These are phyloP conservation scores for Apis florea DNA, from an alignment of 1,140 invertebrate genomes.

Conservation along the genomic window DNA sequence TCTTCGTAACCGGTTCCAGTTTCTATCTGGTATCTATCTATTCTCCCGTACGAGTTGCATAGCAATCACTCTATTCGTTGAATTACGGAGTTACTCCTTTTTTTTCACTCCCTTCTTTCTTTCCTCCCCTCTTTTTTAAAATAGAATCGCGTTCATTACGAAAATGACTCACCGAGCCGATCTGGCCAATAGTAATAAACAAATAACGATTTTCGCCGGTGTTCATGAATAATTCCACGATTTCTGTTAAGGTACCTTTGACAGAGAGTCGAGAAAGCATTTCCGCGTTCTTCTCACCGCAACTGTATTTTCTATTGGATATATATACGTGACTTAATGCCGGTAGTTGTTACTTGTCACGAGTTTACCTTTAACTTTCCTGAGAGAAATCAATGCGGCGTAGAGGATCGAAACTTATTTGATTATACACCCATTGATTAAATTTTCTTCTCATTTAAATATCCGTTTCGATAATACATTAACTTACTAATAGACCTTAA, in stretches of 20 bases:
- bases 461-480: background rate
- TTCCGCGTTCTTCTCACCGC: conserved; percentile 53
- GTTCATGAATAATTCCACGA: conserved; percentile 56
- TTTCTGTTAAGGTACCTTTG: conserved; percentile 35
- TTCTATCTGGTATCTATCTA: background rate
- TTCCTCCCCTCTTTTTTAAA: background rate
- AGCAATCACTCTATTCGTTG: background rate
- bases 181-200: conserved; percentile 38
- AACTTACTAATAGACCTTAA: too few species aligned
- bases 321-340: conserved; percentile 44
- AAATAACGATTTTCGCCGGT: conserved; percentile 51
- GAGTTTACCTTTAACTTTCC: conserved; percentile 25
- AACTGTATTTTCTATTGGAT: conserved; percentile 26
- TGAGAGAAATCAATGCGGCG: conserved; percentile 30
- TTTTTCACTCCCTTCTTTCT: background rate
- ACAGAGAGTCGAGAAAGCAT: conserved; percentile 36
- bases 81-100: background rate
- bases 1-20: background rate
- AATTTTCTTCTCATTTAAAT: conserved; percentile 14
- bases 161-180: conserved; percentile 20
- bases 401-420: conserved; percentile 9
- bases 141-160: conserved; percentile 35
- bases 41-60: background rate
- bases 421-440: conserved; percentile 28
- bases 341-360: conserved; percentile 30